phyloP scores from a whole-genome alignment of 1,140 invertebrate genomes.

The Brachionus sp. region DNA sequence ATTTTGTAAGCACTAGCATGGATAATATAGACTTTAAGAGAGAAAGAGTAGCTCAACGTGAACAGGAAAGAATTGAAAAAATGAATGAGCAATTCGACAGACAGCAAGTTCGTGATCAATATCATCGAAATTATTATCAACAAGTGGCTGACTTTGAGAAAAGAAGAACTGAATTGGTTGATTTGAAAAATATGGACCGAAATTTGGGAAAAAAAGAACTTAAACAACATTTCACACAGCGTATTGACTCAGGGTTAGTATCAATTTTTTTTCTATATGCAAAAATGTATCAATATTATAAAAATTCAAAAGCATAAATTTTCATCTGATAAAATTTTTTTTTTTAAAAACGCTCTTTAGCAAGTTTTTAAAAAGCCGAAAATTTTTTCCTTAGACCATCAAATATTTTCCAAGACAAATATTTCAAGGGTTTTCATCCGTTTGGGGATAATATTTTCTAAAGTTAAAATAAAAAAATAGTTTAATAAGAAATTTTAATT shows the following conservation, averaged over 20 bases:
- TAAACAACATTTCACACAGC: not conserved
- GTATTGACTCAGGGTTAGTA: not conserved
- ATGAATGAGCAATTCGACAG: not conserved
- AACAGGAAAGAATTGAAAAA: not conserved
- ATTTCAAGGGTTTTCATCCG: too few relatives aligned
- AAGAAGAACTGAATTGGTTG: not conserved
- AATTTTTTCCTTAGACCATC: too few relatives aligned
- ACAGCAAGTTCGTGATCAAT: not conserved
- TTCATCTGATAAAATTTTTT: too few relatives aligned
- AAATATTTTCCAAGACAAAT: too few relatives aligned
- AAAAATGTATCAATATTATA: not conserved
- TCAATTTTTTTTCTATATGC: not conserved
- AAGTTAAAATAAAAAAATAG: too few relatives aligned
- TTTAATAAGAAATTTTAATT: too few relatives aligned
- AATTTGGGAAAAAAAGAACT: not conserved
- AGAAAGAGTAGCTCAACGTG: not conserved
- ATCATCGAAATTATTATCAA: not conserved
- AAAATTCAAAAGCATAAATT: not conserved
- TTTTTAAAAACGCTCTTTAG: too few relatives aligned
- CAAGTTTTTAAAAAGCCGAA: too few relatives aligned
- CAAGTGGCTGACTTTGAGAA: not conserved
- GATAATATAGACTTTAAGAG: not conserved
- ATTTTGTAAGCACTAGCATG: not conserved
- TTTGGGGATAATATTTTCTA: too few relatives aligned
- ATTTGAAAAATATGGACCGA: not conserved